Base-by-base conservation (phyloP, 1,140 invertebrate species). In the Temnothorax nylanderi region DNA sequence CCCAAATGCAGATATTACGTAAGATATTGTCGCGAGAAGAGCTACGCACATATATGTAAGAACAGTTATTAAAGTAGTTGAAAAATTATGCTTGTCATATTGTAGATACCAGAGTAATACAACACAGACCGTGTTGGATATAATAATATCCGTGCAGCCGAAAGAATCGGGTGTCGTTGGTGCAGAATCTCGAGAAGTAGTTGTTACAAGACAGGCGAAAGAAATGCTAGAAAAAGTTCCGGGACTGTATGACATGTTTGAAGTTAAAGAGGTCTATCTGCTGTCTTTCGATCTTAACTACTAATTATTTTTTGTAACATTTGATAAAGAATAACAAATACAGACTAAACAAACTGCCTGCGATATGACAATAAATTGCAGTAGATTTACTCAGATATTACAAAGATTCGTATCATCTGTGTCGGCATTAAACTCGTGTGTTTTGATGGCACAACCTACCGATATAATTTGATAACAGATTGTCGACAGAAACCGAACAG, bases 61-160 rank as follows among this genome's bases (percentile, higher is more conserved):
- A 13, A 3, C 0, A 37, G 11, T 34, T n/a, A 26, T 13, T 6
- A 34, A 51, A 37, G 11, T 60, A 62, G 78, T 58, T 62, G n/a
- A 65, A 44, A 21, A 51, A 13, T 75, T 58, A 56, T 47, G 18
- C 16, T 41, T 80, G 7, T 77, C 26, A 10, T 13, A 34, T 74
- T 85, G 85, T 88, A 97, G 97, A 44, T 98, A 97, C 94, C 97
- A 97, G 93, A 97, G 96, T 32, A 97, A 96, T 91, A 97, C 96
- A 34, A 97, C 97, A 7, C 96, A 97, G 90, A 93, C 94, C n/a
- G 97, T 98, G 88, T 95, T 98, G 74, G 97, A 98, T 91, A 97
- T 96, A 34, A 98, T 98, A 89, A 95, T 98, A 44, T 97, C 96
- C 13, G 97, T 98, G 77, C 98, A 98, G 90, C 98, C 98, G 0